A percentile compares a stretch with the other conserved stretches of the same genome.
Evolutionary conservation across 1,140 invertebrate genomes (phyloP).

Genomic region (Drosophila paulistorum): DNA sequence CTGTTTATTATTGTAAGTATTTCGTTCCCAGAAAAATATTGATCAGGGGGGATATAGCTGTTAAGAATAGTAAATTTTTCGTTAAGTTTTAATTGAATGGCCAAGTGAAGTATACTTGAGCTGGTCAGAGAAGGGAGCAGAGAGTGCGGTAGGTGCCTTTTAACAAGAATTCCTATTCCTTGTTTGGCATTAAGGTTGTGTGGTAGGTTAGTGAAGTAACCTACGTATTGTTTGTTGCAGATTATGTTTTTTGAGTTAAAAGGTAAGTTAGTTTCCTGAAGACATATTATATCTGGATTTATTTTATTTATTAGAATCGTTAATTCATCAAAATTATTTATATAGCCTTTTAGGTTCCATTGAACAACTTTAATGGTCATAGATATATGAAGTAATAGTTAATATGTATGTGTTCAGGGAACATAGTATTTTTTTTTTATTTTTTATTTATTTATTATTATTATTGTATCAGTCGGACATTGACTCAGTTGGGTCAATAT

Average conservation of each 20-base stretch:
- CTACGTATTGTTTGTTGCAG: conserved; percentile 12
- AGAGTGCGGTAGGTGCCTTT: conserved; percentile 13
- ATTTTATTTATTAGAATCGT: too few species aligned
- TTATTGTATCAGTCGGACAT: conserved; percentile 1
- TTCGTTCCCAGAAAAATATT: conserved; percentile 19
- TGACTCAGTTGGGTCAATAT: not conserved
- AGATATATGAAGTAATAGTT: not conserved
- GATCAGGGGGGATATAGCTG: conserved; percentile 9
- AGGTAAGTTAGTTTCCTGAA: conserved; percentile 1
- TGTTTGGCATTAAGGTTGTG: conserved; percentile 12
- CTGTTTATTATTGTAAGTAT: too few species aligned
- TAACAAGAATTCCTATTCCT: conserved; percentile 17
- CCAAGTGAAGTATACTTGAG: not conserved
- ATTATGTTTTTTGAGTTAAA: conserved; percentile 11
- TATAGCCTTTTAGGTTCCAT: too few species aligned
- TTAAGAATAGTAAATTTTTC: too few species aligned
- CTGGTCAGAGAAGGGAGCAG: conserved; percentile 9
- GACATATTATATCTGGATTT: too few species aligned
- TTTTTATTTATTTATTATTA: conserved; percentile 3
- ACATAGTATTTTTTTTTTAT: not conserved
- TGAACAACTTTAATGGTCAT: not conserved
- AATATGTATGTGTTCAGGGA: not conserved
- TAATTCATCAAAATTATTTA: too few species aligned
- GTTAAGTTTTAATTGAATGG: conserved; percentile 4
- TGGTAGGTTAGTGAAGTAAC: conserved; percentile 12